Evolutionary conservation across 1,140 invertebrate genomes (phyloP).

Genomic region (Physella acuta): DNA sequence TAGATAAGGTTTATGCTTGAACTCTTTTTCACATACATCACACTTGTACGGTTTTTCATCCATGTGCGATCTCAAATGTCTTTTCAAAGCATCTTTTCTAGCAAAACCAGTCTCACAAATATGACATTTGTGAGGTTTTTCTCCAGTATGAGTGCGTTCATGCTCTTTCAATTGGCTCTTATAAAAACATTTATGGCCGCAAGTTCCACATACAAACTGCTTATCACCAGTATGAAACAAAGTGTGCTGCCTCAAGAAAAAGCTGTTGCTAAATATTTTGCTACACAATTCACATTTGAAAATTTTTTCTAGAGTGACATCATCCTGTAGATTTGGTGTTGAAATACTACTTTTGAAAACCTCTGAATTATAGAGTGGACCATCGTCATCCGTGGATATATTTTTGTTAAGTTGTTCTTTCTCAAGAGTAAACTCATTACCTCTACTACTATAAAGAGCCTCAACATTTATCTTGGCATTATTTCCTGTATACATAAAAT

Average conservation of each 20-base stretch:
- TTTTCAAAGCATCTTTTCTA: slow-evolving; percentile 81
- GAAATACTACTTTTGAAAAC: slow-evolving; percentile 1
- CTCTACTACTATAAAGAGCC: neutral
- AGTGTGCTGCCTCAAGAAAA: slow-evolving; percentile 16
- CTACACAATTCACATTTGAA: slow-evolving; percentile 13
- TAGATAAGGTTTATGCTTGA: slow-evolving; percentile 84
- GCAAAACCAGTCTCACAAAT: slow-evolving; percentile 87
- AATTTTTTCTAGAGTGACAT: slow-evolving; percentile 8
- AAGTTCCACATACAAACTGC: slow-evolving; percentile 22
- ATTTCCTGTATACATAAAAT: slow-evolving; percentile 13
- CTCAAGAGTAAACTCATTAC: neutral
- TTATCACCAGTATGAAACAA: slow-evolving; percentile 29
- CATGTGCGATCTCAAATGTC: slow-evolving; percentile 37
- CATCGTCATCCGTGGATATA: neutral
- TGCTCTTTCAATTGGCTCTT: slow-evolving; percentile 32
- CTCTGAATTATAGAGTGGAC: slow-evolving; percentile 5
- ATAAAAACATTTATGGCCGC: slow-evolving; percentile 22
- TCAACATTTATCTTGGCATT: slow-evolving; percentile 8
- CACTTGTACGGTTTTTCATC: slow-evolving; percentile 28
- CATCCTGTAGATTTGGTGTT: neutral
- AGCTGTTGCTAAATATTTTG: slow-evolving; percentile 22
- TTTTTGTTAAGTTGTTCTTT: slow-evolving; percentile 11
- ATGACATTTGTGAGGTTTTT: slow-evolving; percentile 61
- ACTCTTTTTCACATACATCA: slow-evolving; percentile 85
- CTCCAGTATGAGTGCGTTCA: slow-evolving; percentile 35